Conservation (phyloP, 2,888 invertebrate species). For the Caenorhabditis japonica region DNA sequence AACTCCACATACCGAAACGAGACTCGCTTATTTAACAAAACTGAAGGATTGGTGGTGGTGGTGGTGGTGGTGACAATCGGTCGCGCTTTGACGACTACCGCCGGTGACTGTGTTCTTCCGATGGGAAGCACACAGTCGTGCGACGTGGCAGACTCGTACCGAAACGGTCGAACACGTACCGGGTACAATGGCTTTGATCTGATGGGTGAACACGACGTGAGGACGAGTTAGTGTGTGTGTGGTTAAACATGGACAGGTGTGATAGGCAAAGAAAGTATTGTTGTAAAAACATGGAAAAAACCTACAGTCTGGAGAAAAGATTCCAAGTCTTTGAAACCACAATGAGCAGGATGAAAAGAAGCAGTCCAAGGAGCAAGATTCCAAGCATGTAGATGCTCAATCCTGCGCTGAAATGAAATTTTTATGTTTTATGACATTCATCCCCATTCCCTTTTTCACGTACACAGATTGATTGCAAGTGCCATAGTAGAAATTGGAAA, state of each 20-base stretch:
- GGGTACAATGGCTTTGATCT: conserved; percentile 40
- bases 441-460: not conserved
- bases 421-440: not conserved
- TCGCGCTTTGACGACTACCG: conserved; percentile 34
- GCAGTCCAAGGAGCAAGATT: conserved; percentile 70
- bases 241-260: not conserved
- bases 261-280: not conserved
- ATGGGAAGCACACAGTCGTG: conserved; percentile 44
- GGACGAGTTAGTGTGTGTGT: conserved; percentile 9
- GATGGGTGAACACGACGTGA: conserved; percentile 28
- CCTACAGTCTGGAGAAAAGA: conserved; percentile 71
- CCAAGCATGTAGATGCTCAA: conserved; percentile 61
- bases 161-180: conserved; percentile 55
- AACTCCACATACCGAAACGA: conserved; percentile 59
- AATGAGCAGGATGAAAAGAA: conserved; percentile 71
- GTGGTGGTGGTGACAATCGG: conserved; percentile 2
- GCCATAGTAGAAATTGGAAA: conserved; percentile 67
- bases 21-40: conserved; percentile 51
- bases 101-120: conserved; percentile 38
- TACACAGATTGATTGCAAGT: conserved; percentile 73
- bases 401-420: conserved; percentile 71
- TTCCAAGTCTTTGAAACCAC: conserved; percentile 74
- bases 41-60: conserved; percentile 16
- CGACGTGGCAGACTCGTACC: conserved; percentile 47
- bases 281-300: conserved; percentile 10